Evolutionary conservation across 2,113 vertebrate genomes (phyloP).

Genomic region (Australoheros scitulus): DNA sequence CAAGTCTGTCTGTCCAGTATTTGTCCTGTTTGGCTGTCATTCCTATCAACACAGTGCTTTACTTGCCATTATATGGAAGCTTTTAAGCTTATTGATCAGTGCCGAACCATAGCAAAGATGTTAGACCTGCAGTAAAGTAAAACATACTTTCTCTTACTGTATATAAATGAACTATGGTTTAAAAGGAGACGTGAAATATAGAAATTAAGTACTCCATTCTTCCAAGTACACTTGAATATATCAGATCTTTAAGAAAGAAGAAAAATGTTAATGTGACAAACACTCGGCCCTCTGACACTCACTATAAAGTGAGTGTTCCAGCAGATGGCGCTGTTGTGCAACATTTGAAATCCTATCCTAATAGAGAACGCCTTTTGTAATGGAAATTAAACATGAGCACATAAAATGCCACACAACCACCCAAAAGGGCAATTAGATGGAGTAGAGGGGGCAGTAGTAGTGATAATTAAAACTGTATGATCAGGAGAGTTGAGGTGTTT

Average conservation of each 20-base stretch:
- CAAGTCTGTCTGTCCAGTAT: not conserved
- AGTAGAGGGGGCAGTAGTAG: not conserved
- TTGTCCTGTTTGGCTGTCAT: not conserved
- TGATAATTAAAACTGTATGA: not conserved
- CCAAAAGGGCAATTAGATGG: not conserved
- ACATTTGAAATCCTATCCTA: not conserved
- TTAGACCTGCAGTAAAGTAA: not conserved
- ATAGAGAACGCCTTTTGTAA: not conserved
- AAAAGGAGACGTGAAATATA: too few relatives aligned
- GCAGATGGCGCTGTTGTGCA: conserved; percentile 37
- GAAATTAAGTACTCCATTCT: too few relatives aligned
- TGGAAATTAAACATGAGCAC: not conserved
- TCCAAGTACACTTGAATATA: not conserved
- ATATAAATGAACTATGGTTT: too few relatives aligned
- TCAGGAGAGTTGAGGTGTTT: not conserved
- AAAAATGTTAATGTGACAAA: too few relatives aligned
- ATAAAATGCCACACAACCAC: not conserved
- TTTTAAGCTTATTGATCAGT: too few relatives aligned
- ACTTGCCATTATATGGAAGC: not conserved
- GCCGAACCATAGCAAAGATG: not conserved
- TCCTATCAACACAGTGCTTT: not conserved
- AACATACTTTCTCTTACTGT: too few relatives aligned
- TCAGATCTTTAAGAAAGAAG: too few relatives aligned
- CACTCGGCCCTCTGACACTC: too few relatives aligned
- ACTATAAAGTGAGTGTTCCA: not conserved